Evolutionary conservation across 2,797 vertebrate genomes (phyloP), one percentile per base, ranked within the genome.

Genomic region (Propithecus perrieri): DNA sequence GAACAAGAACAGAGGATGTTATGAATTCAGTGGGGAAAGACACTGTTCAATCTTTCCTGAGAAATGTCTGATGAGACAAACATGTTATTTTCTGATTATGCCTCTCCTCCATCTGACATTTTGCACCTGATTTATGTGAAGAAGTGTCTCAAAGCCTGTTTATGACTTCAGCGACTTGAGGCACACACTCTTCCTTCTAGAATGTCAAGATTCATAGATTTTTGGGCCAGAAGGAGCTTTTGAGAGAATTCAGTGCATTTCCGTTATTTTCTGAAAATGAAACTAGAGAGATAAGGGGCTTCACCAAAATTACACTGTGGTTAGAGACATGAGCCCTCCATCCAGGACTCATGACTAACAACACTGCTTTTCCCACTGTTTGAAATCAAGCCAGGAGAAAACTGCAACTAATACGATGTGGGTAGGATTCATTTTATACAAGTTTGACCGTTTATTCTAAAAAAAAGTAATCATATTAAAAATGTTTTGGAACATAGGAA

Each of bases 231-330:
- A 55, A 75, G 28, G 28, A 74, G 35, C 4, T 11, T 78, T 72
- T 89, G 38, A 86, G 48, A 90, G 50, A 69, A 88, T 53, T 74
- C 30, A 74, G 46, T 69, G 53, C 38, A n/a, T 93, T 69, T 93
- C 14, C 91, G 75, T 80, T 81, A 35, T 50, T 94, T 97, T 90
- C 65, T 91, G 67, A 91, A 96, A 91, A 65, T 15, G 59, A n/a
- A 85, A 85, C 46, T 18, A 50, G 79, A 72, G 55, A 75, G 13
- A n/a, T 15, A 78, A 61, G 46, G 8, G 22, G 15, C 2, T 85
- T 74, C 26, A 53, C 33, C 4, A 22, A 67, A 90, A 71, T 59
- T 18, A 22, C 5, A 5, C 43, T 22, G 2, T 6, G 13, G 15
- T 61, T 67, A 50, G 33, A 80, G 74, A 57, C 35, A n/a, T 0